phyloP scores from a whole-genome alignment of 2,113 vertebrate species.

The Setophaga petechia region DNA sequence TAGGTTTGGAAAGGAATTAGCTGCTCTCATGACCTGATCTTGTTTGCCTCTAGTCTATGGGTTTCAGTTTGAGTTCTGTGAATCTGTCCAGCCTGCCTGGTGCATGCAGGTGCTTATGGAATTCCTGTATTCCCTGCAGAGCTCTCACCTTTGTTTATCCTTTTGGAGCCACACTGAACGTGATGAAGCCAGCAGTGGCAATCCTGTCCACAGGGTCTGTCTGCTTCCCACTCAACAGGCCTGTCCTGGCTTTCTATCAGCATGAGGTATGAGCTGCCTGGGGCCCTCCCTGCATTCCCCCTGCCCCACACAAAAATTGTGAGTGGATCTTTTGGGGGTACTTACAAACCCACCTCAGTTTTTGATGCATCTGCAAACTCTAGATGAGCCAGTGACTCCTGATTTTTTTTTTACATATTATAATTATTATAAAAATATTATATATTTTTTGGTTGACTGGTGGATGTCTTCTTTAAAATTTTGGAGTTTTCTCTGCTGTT shows the following conservation, averaged over 20 bases:
- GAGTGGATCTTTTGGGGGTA: background rate
- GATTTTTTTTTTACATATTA: background rate
- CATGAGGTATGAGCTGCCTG: conserved; percentile 77
- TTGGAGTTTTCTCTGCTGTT: fast-evolving
- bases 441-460: background rate
- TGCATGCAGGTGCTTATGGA: background rate
- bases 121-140: conserved; percentile 71
- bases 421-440: too few species aligned
- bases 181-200: conserved; percentile 92
- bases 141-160: conserved; percentile 94
- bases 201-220: conserved; percentile 93
- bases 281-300: background rate
- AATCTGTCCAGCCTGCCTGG: background rate
- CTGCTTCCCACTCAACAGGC: conserved; percentile 95
- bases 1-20: background rate
- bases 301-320: background rate
- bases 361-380: background rate
- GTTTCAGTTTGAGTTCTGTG: background rate
- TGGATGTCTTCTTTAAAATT: background rate
- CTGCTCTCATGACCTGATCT: background rate
- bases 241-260: conserved; percentile 89
- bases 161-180: conserved; percentile 90
- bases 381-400: background rate
- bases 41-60: background rate
- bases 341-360: background rate